Conservation (phyloP, 2,797 vertebrate species). For the Lophius americanus region DNA sequence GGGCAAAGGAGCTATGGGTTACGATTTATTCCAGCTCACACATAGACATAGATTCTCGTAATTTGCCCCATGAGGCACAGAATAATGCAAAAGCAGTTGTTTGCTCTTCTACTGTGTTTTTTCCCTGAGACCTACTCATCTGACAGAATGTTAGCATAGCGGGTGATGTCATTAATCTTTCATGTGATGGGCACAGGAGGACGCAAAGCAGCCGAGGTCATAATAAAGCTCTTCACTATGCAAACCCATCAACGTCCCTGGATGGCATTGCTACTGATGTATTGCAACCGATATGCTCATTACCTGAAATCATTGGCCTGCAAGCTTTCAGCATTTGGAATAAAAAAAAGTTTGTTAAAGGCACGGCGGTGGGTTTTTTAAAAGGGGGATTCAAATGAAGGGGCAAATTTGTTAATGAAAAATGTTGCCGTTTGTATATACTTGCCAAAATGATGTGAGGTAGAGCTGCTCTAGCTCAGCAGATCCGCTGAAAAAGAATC, state of each 20-base stretch:
- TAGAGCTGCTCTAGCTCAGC: constrained; percentile 65
- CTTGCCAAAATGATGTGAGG: constrained; percentile 74
- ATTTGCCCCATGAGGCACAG: constrained; percentile 39
- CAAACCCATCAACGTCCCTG: constrained; percentile 71
- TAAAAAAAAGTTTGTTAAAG: constrained; percentile 65
- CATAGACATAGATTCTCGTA: constrained; percentile 19
- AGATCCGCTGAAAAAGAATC: constrained; percentile 74
- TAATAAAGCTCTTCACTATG: constrained; percentile 77
- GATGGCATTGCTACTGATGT: constrained; percentile 67
- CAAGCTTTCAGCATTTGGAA: constrained; percentile 59
- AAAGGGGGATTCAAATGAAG: constrained; percentile 43
- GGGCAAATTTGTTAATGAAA: constrained; percentile 64
- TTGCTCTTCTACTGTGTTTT: constrained; percentile 29
- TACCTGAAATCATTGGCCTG: constrained; percentile 64
- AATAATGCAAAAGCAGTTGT: constrained; percentile 33
- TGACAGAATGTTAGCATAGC: constrained; percentile 71
- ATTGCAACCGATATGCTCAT: constrained; percentile 68
- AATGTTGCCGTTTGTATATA: constrained; percentile 59
- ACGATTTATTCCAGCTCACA: constrained; percentile 41
- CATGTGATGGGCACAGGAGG: constrained; percentile 72
- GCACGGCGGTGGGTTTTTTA: constrained; percentile 64
- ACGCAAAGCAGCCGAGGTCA: constrained; percentile 76
- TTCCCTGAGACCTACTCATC: constrained; percentile 45
- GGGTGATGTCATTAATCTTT: constrained; percentile 78
- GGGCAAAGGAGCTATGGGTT: constrained; percentile 19